A percentile compares a stretch with the other conserved stretches of the same genome.
phyloP scores from a whole-genome alignment of 1,140 invertebrate genomes.

The Saxidomus purpurata region DNA sequence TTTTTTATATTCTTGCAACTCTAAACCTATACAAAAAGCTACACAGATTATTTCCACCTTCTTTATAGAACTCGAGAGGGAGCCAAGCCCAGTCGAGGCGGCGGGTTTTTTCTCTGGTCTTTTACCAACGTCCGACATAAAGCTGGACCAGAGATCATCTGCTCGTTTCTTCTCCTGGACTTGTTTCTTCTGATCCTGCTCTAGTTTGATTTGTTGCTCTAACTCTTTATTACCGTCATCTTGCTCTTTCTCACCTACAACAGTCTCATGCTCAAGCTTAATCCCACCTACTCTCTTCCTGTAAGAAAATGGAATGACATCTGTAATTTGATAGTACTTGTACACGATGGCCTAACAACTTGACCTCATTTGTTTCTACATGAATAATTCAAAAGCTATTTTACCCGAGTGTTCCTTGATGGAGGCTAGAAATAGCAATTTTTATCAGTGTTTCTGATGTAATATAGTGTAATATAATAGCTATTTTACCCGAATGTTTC shows the following conservation, averaged over 20 bases:
- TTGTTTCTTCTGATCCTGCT: conserved; percentile 72
- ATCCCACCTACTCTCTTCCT: conserved; percentile 80
- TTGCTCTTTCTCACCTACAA: conserved; percentile 54
- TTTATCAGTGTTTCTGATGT: too few relatives aligned
- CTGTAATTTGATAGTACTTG: too few relatives aligned
- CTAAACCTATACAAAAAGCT: neutral
- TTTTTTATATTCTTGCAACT: too few relatives aligned
- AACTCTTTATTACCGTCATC: conserved; percentile 70
- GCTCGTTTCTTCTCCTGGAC: conserved; percentile 81
- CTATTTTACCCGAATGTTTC: too few relatives aligned
- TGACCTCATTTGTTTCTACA: too few relatives aligned
- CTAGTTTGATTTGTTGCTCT: conserved; percentile 73
- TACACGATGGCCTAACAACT: too few relatives aligned
- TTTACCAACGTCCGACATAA: conserved; percentile 82
- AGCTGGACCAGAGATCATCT: conserved; percentile 84
- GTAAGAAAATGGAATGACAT: too few relatives aligned
- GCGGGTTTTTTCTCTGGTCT: conserved; percentile 67
- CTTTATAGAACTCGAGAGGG: conserved; percentile 12
- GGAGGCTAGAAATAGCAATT: too few relatives aligned
- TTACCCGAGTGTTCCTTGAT: too few relatives aligned
- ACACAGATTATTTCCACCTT: conserved; percentile 31
- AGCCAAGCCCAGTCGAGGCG: conserved; percentile 39
- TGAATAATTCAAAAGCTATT: too few relatives aligned
- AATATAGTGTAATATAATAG: too few relatives aligned
- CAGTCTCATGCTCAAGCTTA: conserved; percentile 69